Conservation (phyloP, 2,797 vertebrate species). For the Buceros bicornis region DNA sequence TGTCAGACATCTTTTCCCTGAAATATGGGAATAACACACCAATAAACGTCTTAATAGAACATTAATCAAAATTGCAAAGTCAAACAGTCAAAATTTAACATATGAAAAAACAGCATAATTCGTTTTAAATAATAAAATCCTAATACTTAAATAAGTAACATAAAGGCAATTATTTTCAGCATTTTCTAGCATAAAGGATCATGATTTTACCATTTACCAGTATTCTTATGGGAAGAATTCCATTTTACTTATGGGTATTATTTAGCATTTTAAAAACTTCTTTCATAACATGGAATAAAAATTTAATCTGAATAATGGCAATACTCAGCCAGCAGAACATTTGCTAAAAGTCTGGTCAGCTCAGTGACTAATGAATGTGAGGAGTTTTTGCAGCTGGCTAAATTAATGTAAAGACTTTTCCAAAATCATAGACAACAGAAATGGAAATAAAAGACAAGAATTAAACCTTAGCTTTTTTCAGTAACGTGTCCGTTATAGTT, state of each 20-base stretch:
- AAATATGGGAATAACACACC: not conserved
- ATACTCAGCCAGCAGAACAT: not conserved
- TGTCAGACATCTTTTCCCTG: not conserved
- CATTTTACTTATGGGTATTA: not conserved
- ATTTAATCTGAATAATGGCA: not conserved
- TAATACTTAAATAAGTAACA: not conserved
- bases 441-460: not conserved
- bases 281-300: not conserved
- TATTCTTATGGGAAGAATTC: not conserved
- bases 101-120: not conserved
- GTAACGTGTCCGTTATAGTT: not conserved
- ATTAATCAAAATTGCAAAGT: not conserved
- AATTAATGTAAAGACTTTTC: not conserved
- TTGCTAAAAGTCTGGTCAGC: not conserved
- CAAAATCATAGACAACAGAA: not conserved
- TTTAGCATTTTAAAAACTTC: not conserved
- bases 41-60: not conserved
- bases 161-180: not conserved
- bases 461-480: not conserved
- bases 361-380: not conserved
- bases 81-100: not conserved
- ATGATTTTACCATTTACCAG: not conserved
- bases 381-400: not conserved
- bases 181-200: not conserved
- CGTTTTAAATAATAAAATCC: not conserved